Evolutionary conservation across 2,797 vertebrate genomes (phyloP), one percentile per base, ranked within the genome.

Genomic region (Myripristis jacobus): DNA sequence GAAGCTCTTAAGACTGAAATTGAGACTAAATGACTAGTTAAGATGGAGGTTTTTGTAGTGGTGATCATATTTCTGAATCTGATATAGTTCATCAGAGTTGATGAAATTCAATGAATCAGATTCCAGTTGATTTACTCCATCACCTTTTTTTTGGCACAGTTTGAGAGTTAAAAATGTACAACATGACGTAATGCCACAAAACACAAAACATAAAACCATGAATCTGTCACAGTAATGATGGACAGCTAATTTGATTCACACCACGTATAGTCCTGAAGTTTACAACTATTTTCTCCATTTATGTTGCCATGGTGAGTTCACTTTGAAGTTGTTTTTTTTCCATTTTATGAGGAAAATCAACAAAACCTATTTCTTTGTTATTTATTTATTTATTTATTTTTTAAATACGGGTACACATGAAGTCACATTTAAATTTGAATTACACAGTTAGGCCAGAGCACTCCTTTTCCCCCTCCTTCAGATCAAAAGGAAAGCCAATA

Each of bases 401-500:
- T 74, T 70, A 79, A 89, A 91, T 71, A 81, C 79, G 77, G 47
- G 79, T 82, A 77, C 73, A 82, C 70, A 86, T 80, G 71, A 80
- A 86, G 83, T 86, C 84, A 83, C 77, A 88, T 90, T 85, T 82
- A 77, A 90, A 92, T 92, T 91, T 91, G 63, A 92, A 90, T 90
- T 91, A 89, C 79, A 85, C 75, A 75, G 90, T 89, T 84, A 88
- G 78, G 86, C 75, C 74, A 5, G 69, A 85, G 80, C 77, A 70
- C 73, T 83, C 31, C 64, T 77, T 78, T 46, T 58, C 70, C 41
- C 79, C 74, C 77, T 84, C 82, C 80, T 92, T 78, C 86, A 94
- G 90, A 94, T 94, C 93, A 95, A 95, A 95, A 92, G 91, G 80
- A 91, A 91, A 88, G 65, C 83, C 85, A 93, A 91, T 92, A 88